Evolutionary conservation across 2,888 invertebrate species (phyloP).

Genomic region (Stratiomys singularior): DNA sequence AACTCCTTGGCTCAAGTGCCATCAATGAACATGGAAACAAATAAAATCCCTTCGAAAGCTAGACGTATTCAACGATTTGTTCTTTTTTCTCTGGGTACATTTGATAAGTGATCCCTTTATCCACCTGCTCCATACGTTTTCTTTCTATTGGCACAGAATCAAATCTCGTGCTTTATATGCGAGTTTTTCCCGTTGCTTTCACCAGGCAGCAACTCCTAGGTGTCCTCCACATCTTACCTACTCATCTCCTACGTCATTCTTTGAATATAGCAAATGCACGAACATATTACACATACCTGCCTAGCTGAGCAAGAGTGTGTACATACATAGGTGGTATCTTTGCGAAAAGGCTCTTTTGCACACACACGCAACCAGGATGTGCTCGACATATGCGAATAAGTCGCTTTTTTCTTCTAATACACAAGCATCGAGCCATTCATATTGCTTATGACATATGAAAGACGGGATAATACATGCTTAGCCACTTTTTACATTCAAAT

Average conservation of each 20-base stretch:
- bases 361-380: slow-evolving; percentile 14
- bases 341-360: slow-evolving; percentile 29
- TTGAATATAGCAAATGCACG: neutral
- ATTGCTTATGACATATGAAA: slow-evolving; percentile 40
- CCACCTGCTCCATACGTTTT: slow-evolving; percentile 45
- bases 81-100: slow-evolving; percentile 34
- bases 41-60: slow-evolving; percentile 30
- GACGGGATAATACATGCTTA: slow-evolving; percentile 44
- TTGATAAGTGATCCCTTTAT: slow-evolving; percentile 46
- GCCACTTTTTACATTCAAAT: slow-evolving; percentile 42
- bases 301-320: neutral
- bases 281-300: neutral
- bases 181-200: slow-evolving; percentile 1
- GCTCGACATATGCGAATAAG: slow-evolving; percentile 39
- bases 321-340: neutral
- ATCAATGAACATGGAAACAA: slow-evolving; percentile 32
- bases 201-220: neutral
- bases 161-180: slow-evolving; percentile 36
- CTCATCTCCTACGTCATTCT: neutral
- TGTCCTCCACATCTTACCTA: no score
- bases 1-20: slow-evolving; percentile 23
- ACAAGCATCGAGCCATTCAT: slow-evolving; percentile 23
- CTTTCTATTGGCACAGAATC: slow-evolving; percentile 44
- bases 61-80: slow-evolving; percentile 41
- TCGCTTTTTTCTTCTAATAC: slow-evolving; percentile 7